Conservation (phyloP, 1,140 invertebrate genomes). For the Planococcus citri region DNA sequence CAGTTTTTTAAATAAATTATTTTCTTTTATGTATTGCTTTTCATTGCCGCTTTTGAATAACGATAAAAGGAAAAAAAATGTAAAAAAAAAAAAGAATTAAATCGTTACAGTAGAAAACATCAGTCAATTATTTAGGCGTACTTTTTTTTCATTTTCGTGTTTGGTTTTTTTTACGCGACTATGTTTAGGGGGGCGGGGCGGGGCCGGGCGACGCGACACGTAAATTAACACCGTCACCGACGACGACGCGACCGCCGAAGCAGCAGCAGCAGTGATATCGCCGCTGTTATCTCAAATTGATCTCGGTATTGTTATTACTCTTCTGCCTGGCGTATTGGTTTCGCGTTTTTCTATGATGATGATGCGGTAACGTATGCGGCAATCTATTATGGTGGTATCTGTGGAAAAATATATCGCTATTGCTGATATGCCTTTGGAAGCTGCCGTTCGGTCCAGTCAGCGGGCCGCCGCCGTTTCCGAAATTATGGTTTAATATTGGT, state of each 20-base stretch:
- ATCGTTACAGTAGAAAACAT: neutral
- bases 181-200: too few species aligned
- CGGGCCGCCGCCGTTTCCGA: neutral
- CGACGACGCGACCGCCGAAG: too few species aligned
- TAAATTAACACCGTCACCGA: too few species aligned
- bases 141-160: neutral
- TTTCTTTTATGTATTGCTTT: neutral
- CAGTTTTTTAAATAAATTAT: neutral
- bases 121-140: neutral
- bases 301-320: constrained; percentile 9
- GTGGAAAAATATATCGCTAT: neutral
- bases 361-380: constrained; percentile 5
- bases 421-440: neutral
- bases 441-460: neutral
- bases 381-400: neutral
- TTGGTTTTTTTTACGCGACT: too few species aligned
- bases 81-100: neutral
- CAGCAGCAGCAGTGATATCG: too few species aligned
- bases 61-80: too few species aligned
- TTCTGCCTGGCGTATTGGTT: neutral
- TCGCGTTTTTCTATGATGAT: neutral
- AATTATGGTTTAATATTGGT: constrained; percentile 11
- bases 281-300: constrained; percentile 10
- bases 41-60: neutral
- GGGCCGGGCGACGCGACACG: too few species aligned